Evolutionary conservation across 1,140 invertebrate genomes (phyloP).

Genomic region (Zaprionus lachaisei): DNA sequence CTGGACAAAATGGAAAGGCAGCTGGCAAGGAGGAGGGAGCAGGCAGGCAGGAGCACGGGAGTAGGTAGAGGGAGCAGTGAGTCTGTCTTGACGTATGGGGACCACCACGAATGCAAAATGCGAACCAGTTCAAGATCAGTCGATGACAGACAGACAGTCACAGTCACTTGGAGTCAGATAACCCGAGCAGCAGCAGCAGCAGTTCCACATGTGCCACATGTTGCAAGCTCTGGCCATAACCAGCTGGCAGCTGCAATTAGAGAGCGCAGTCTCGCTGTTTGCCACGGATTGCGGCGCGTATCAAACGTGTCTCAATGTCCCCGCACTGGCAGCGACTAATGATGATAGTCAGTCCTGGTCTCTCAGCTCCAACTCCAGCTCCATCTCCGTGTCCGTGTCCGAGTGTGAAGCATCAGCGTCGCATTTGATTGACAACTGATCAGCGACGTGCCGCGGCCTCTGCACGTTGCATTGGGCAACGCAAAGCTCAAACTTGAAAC

Average conservation of each 20-base stretch:
- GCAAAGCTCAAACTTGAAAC: background rate
- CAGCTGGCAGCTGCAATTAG: slow-evolving; percentile 58
- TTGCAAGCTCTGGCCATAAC: slow-evolving; percentile 36
- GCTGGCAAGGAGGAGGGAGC: slow-evolving; percentile 12
- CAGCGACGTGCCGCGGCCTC: slow-evolving; percentile 36
- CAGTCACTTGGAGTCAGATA: slow-evolving; percentile 24
- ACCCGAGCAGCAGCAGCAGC: slow-evolving; percentile 4
- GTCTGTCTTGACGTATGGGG: slow-evolving; percentile 43
- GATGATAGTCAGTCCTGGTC: slow-evolving; percentile 60
- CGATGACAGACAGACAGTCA: slow-evolving; percentile 51
- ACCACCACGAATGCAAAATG: slow-evolving; percentile 57
- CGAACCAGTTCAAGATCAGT: slow-evolving; percentile 79
- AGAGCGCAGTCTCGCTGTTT: background rate
- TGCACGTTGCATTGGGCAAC: background rate
- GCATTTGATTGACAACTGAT: slow-evolving; percentile 80
- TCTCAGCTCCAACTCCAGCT: background rate
- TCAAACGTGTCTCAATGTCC: slow-evolving; percentile 76
- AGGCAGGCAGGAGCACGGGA: background rate
- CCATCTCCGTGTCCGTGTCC: slow-evolving; percentile 15
- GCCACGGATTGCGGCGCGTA: slow-evolving; percentile 49
- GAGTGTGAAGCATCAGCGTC: slow-evolving; percentile 78
- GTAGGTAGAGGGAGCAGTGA: background rate
- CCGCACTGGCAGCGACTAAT: slow-evolving; percentile 71
- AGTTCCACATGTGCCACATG: background rate
- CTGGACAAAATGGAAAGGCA: slow-evolving; percentile 57